Conservation (phyloP, 2,888 invertebrate genomes). For the Cephus pygmeus region DNA sequence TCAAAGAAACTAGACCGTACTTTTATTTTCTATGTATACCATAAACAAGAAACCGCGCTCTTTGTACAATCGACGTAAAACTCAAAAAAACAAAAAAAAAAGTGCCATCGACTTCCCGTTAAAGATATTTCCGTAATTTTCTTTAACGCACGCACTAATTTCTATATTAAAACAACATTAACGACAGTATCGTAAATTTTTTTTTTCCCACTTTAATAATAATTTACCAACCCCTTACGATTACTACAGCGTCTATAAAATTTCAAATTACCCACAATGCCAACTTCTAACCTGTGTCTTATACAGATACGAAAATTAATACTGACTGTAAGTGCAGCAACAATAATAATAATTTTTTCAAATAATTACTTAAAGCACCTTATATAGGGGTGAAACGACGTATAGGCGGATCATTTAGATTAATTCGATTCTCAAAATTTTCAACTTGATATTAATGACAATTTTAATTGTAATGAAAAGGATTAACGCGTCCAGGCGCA, state of each 20-base stretch:
- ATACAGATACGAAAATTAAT: background rate
- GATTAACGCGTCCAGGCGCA: conserved; percentile 13
- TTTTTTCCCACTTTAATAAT: background rate
- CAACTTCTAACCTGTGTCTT: background rate
- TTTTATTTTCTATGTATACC: background rate
- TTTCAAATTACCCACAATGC: background rate
- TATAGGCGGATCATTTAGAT: background rate
- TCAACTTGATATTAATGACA: conserved; percentile 23
- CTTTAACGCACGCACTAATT: background rate
- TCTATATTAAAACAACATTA: background rate
- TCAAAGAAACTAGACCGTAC: background rate
- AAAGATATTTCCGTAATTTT: background rate
- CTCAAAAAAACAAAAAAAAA: background rate
- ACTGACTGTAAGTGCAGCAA: background rate
- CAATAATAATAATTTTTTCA: no score
- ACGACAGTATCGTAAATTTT: background rate
- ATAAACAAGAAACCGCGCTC: background rate
- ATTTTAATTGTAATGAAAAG: conserved; percentile 35
- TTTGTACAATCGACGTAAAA: background rate
- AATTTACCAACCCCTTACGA: background rate
- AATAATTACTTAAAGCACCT: no score
- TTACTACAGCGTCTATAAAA: background rate
- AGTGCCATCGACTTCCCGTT: background rate
- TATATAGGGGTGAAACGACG: no score
- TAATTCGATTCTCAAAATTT: background rate